Percentiles rank a stretch among this genome's conserved stretches.
These are phyloP conservation scores for Mus pahari DNA, from an alignment of 2,113 vertebrate species.

Conservation along the genomic window DNA sequence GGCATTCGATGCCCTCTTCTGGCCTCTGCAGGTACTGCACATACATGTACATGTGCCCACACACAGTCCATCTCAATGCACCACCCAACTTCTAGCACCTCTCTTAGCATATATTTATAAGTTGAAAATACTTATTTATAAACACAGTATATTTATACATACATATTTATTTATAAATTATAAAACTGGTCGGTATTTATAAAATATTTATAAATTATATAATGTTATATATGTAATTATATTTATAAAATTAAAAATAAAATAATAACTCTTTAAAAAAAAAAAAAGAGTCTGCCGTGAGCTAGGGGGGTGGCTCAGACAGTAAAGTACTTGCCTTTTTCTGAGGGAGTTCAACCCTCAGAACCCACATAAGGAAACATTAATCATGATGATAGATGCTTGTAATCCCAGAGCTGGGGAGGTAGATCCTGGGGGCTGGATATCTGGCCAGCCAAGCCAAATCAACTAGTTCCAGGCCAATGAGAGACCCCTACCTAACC, in stretches of 20 bases:
- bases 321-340: neutral
- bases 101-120: neutral
- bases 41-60: neutral
- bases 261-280: neutral
- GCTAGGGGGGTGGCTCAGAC: neutral
- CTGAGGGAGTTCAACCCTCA: neutral
- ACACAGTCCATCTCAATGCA: neutral
- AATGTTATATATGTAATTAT: neutral
- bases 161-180: no score
- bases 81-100: neutral
- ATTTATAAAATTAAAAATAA: neutral
- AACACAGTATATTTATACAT: no score
- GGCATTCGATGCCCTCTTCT: neutral
- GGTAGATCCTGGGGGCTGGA: neutral
- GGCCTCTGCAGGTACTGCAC: neutral
- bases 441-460: neutral
- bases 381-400: neutral
- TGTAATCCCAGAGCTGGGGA: neutral
- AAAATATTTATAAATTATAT: no score
- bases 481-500: neutral
- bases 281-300: neutral
- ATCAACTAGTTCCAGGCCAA: neutral
- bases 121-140: no score
- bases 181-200: no score
- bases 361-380: neutral